phyloP scores from a whole-genome alignment of 2,113 vertebrate species.

The Connochaetes taurinus region DNA sequence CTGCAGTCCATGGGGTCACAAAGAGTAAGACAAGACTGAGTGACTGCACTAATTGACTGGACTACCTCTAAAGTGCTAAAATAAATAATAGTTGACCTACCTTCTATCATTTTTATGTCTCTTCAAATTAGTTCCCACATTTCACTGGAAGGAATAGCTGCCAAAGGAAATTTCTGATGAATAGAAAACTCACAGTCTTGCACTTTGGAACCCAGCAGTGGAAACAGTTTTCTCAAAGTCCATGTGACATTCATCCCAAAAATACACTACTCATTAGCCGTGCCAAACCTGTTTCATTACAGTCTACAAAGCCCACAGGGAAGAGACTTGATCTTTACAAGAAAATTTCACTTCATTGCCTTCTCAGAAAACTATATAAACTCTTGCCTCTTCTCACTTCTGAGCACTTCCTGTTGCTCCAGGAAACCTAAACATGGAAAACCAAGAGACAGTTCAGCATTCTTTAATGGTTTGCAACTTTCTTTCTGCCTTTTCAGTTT shows the following conservation, averaged over 20 bases:
- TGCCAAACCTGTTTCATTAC: neutral
- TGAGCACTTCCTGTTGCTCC: rapidly evolving
- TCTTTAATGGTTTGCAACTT: neutral
- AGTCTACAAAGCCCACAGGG: neutral
- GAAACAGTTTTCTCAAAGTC: neutral
- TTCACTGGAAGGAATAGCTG: neutral
- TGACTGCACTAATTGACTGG: neutral
- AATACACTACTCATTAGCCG: neutral
- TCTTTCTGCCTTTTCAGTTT: neutral
- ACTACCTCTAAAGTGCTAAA: neutral
- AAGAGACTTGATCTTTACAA: neutral
- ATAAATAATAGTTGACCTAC: neutral
- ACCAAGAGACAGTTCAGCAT: neutral
- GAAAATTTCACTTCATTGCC: neutral
- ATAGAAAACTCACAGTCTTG: neutral
- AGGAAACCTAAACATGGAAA: neutral
- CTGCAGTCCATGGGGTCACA: neutral
- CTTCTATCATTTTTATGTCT: neutral
- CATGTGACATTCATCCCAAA: rapidly evolving
- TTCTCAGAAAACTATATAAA: conserved; percentile 10
- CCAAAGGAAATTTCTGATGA: neutral
- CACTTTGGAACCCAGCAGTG: neutral
- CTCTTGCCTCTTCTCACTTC: neutral
- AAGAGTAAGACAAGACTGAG: neutral
- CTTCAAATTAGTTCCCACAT: neutral